Conservation (phyloP, 2,888 invertebrate genomes). For the Neelides folsomi region DNA sequence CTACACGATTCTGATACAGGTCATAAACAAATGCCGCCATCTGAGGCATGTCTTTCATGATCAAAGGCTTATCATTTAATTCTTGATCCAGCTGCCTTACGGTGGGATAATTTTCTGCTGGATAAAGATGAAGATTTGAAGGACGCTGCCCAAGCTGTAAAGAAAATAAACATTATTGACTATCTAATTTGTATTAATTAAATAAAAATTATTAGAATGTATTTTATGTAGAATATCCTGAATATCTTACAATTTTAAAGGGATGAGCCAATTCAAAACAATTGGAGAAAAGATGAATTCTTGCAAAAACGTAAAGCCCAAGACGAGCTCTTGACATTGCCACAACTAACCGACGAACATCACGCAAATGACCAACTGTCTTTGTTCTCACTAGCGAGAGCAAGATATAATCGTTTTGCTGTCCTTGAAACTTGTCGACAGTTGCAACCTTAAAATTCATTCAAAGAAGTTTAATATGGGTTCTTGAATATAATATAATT, state of each 20-base stretch:
- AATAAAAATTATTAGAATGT: not conserved
- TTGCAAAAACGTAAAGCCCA: slow-evolving; percentile 89
- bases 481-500: not conserved
- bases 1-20: slow-evolving; percentile 67
- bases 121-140: slow-evolving; percentile 60
- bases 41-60: slow-evolving; percentile 75
- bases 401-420: slow-evolving; percentile 97
- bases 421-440: slow-evolving; percentile 98
- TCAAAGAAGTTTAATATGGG: not conserved
- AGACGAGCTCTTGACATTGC: slow-evolving; percentile 95
- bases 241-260: slow-evolving; percentile 60
- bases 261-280: slow-evolving; percentile 94
- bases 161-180: slow-evolving; percentile 15
- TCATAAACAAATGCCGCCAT: slow-evolving; percentile 92
- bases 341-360: slow-evolving; percentile 89
- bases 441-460: slow-evolving; percentile 57
- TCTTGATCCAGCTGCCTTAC: slow-evolving; percentile 43
- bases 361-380: slow-evolving; percentile 94
- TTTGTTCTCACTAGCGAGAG: slow-evolving; percentile 89
- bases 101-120: slow-evolving; percentile 66
- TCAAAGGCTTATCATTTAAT: slow-evolving; percentile 39
- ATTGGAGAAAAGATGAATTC: slow-evolving; percentile 83
- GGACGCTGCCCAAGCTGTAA: slow-evolving; percentile 67
- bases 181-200: not conserved
- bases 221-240: not conserved